Evolutionary conservation across 2,888 invertebrate species (phyloP).

Genomic region (Perizoma affinitatum): DNA sequence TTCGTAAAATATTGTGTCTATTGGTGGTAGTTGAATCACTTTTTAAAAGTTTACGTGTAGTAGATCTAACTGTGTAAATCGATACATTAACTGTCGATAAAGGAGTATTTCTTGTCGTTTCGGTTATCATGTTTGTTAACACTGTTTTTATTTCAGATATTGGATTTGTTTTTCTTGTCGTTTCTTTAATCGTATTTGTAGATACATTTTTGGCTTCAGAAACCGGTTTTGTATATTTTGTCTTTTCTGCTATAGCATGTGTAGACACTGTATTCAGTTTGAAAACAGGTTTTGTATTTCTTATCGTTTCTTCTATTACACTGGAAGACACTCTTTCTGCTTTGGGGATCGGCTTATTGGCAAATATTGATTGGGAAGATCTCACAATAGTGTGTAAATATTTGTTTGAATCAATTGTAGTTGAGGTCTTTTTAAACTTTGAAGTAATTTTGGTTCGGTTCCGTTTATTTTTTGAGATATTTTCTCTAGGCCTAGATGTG

Average conservation of each 20-base stretch:
- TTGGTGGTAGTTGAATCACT: background rate
- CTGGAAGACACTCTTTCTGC: too few species aligned
- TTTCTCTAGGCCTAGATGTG: background rate
- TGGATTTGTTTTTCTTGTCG: background rate
- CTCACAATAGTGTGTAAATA: background rate
- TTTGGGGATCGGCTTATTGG: too few species aligned
- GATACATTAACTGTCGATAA: background rate
- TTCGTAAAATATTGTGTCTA: conserved; percentile 1
- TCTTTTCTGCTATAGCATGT: background rate
- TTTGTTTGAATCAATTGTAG: background rate
- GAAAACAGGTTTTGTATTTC: too few species aligned
- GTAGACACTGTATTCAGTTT: too few species aligned
- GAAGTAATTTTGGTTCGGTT: background rate
- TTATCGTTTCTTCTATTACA: too few species aligned
- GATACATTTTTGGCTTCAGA: background rate
- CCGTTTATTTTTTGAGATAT: background rate
- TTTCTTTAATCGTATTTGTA: background rate
- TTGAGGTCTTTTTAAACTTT: background rate
- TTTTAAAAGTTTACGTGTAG: background rate
- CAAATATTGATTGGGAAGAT: background rate
- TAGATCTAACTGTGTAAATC: background rate
- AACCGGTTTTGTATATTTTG: background rate
- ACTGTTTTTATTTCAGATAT: background rate
- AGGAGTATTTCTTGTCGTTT: background rate
- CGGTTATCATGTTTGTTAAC: background rate